Evolutionary conservation across 2,888 invertebrate species (phyloP).

Genomic region (Seira ritae): DNA sequence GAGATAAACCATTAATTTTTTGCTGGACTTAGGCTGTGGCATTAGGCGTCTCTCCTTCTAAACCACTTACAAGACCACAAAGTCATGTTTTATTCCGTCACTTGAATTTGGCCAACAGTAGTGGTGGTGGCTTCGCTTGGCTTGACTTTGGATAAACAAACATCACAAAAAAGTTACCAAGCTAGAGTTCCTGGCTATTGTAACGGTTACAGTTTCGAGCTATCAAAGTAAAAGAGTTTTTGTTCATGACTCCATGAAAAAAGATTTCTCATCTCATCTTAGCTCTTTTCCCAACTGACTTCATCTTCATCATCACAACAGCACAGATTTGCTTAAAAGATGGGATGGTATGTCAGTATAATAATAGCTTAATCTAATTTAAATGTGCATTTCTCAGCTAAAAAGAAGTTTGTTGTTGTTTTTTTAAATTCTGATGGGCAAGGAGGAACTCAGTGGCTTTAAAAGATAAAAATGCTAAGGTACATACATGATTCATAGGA

Average conservation of each 20-base stretch:
- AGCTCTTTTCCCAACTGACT: no score
- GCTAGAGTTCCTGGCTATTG: background rate
- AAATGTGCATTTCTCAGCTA: conserved; percentile 13
- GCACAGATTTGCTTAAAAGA: no score
- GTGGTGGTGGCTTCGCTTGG: no score
- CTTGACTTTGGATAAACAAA: conserved; percentile 18
- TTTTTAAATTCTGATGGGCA: background rate
- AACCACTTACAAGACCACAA: conserved; percentile 52
- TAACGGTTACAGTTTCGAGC: no score
- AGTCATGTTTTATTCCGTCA: conserved; percentile 30
- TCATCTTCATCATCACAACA: no score
- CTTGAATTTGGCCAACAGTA: background rate
- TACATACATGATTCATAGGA: no score
- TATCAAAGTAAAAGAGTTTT: background rate
- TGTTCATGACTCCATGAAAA: background rate
- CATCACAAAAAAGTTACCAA: conserved; percentile 38
- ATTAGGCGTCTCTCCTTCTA: no score
- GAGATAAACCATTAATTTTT: no score
- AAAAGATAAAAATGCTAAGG: background rate
- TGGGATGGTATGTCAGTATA: background rate
- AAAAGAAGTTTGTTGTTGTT: background rate
- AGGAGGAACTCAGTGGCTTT: no score
- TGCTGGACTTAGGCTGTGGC: no score
- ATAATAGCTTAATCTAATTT: conserved; percentile 11
- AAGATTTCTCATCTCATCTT: background rate